phyloP scores from a whole-genome alignment of 1,140 invertebrate species.

The Drosophila truncata region DNA sequence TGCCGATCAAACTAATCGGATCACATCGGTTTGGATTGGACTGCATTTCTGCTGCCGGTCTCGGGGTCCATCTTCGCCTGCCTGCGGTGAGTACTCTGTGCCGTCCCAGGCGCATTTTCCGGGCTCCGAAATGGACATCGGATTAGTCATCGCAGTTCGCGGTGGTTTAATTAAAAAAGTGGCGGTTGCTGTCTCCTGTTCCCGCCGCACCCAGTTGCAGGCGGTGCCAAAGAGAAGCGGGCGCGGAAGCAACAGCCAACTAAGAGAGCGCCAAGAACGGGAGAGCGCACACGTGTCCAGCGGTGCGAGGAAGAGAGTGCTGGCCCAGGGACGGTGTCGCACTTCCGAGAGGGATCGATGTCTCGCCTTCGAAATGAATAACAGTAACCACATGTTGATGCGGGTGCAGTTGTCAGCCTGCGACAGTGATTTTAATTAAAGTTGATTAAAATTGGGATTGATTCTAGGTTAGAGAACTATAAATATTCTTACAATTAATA shows the following conservation, averaged over 20 bases:
- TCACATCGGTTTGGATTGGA: slow-evolving; percentile 7
- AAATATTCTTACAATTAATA: background rate
- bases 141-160: slow-evolving; percentile 70
- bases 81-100: slow-evolving; percentile 54
- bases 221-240: slow-evolving; percentile 42
- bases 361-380: slow-evolving; percentile 17
- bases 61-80: slow-evolving; percentile 18
- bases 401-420: slow-evolving; percentile 1
- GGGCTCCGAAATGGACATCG: slow-evolving; percentile 12
- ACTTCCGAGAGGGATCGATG: slow-evolving; percentile 35
- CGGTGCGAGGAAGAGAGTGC: background rate
- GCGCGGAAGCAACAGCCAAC: slow-evolving; percentile 71
- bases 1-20: slow-evolving; percentile 21
- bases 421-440: background rate
- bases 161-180: slow-evolving; percentile 73
- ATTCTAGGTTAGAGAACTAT: background rate
- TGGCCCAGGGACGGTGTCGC: slow-evolving; percentile 30
- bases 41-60: slow-evolving; percentile 5
- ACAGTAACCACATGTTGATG: slow-evolving; percentile 28
- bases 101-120: slow-evolving; percentile 41
- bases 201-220: slow-evolving; percentile 71
- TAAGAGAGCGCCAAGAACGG: slow-evolving; percentile 51
- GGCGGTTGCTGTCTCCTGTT: slow-evolving; percentile 58
- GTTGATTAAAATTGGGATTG: background rate
- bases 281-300: slow-evolving; percentile 44